Percentiles rank a stretch among this genome's conserved stretches.
Conservation (phyloP, 2,113 vertebrate genomes). For the Chaetorhynchus papuensis region DNA sequence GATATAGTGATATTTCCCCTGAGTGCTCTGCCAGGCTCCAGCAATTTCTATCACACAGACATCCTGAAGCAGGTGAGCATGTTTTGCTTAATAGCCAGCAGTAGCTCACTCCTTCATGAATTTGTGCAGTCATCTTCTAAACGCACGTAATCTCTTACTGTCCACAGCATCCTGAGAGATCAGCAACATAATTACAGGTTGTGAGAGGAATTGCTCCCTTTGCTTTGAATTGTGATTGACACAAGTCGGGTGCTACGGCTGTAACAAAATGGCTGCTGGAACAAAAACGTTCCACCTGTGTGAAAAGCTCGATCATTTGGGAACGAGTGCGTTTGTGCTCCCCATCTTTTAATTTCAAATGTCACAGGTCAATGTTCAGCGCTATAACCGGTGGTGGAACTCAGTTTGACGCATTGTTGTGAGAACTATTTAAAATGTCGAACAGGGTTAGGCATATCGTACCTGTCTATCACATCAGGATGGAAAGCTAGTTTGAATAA, state of each 20-base stretch:
- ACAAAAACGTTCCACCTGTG: slow-evolving; percentile 21
- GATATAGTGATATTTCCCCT: not conserved
- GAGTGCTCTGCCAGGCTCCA: not conserved
- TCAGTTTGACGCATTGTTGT: not conserved
- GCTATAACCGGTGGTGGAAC: slow-evolving; percentile 21
- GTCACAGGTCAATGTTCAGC: slow-evolving; percentile 54
- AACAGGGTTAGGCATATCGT: not conserved
- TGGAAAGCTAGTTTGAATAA: slow-evolving; percentile 43
- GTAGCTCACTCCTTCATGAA: not conserved
- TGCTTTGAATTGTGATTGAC: slow-evolving; percentile 44
- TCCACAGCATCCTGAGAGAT: not conserved
- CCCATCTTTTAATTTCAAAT: not conserved
- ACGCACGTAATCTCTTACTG: not conserved
- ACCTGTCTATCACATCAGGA: slow-evolving; percentile 32
- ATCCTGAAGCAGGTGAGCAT: not conserved
- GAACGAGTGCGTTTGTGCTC: not conserved
- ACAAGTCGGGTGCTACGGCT: not conserved
- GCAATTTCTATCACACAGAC: not conserved
- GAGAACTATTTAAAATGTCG: not conserved
- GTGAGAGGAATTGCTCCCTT: not conserved
- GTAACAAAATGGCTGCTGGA: slow-evolving; percentile 34
- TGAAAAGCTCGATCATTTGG: not conserved
- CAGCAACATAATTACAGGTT: not conserved
- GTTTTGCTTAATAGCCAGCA: not conserved
- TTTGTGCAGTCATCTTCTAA: not conserved